Conservation (phyloP, 2,797 vertebrate genomes). For the Eupleurogrammus muticus region DNA sequence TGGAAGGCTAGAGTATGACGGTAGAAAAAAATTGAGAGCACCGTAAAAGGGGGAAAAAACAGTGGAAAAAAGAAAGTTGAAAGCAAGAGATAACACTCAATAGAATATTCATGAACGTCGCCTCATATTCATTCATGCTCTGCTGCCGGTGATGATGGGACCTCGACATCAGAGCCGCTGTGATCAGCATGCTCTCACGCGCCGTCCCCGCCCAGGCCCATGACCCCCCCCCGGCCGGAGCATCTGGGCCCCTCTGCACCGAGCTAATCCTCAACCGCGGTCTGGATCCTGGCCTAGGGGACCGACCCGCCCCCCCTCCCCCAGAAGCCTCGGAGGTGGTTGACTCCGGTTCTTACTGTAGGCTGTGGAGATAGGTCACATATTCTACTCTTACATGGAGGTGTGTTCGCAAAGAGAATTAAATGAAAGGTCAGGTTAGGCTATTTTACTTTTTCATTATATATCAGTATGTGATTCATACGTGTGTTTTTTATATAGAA, state of each 20-base stretch:
- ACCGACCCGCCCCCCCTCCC: slow-evolving; percentile 44
- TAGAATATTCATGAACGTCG: slow-evolving; percentile 79
- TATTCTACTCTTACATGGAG: slow-evolving; percentile 32
- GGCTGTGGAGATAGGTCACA: slow-evolving; percentile 60
- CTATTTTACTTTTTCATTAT: too few relatives aligned
- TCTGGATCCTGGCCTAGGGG: slow-evolving; percentile 61
- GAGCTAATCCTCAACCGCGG: slow-evolving; percentile 68
- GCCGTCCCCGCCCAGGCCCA: slow-evolving; percentile 43
- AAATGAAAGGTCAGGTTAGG: slow-evolving; percentile 8
- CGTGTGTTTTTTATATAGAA: too few relatives aligned
- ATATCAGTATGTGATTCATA: too few relatives aligned
- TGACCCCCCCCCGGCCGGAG: slow-evolving; percentile 44
- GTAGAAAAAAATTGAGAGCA: slow-evolving; percentile 33
- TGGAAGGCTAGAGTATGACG: slow-evolving; percentile 45
- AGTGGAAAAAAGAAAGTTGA: slow-evolving; percentile 53
- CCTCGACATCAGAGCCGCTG: slow-evolving; percentile 64
- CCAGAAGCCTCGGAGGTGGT: slow-evolving; percentile 62
- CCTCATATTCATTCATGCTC: slow-evolving; percentile 71
- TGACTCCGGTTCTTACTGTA: slow-evolving; percentile 51
- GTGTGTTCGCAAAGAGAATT: neutral
- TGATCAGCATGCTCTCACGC: slow-evolving; percentile 67
- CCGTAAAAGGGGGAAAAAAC: slow-evolving; percentile 3
- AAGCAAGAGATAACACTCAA: slow-evolving; percentile 56
- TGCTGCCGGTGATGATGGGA: slow-evolving; percentile 69
- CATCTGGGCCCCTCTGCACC: slow-evolving; percentile 46